Percentiles rank a stretch among this genome's conserved stretches.
Evolutionary conservation across 1,140 invertebrate genomes (phyloP).

Genomic region (Diploscapter pachys): DNA sequence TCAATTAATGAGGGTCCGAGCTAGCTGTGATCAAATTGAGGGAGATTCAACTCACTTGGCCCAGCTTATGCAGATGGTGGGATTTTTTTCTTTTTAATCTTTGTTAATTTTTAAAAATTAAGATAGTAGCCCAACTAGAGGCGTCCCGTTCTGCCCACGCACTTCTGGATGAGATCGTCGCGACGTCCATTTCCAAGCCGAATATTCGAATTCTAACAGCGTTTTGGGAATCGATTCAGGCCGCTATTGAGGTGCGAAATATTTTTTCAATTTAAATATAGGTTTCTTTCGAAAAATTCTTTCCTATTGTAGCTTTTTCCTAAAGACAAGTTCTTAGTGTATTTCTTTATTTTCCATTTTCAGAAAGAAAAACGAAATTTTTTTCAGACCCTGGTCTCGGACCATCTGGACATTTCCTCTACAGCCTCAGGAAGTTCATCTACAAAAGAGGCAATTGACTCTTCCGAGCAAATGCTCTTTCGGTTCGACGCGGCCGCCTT

Average conservation of each 20-base stretch:
- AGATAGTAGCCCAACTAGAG: constrained; percentile 31
- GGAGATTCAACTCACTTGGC: constrained; percentile 27
- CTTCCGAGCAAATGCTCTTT: constrained; percentile 36
- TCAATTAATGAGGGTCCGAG: constrained; percentile 34
- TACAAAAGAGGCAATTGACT: constrained; percentile 14
- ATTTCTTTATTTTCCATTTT: not conserved
- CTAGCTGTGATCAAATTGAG: constrained; percentile 18
- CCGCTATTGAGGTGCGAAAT: constrained; percentile 27
- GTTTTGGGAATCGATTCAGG: constrained; percentile 46
- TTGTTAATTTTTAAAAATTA: not conserved
- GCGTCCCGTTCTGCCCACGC: constrained; percentile 23
- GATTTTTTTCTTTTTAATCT: constrained; percentile 11
- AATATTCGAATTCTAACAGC: constrained; percentile 28
- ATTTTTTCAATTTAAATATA: too few species aligned
- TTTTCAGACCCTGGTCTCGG: constrained; percentile 38
- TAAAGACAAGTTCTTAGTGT: too few species aligned
- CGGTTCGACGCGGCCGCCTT: constrained; percentile 48
- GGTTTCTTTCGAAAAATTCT: too few species aligned
- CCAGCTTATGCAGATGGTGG: constrained; percentile 37
- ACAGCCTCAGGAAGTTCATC: not conserved
- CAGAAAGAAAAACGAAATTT: too few species aligned
- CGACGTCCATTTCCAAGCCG: not conserved
- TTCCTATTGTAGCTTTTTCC: too few species aligned
- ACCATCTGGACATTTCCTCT: constrained; percentile 52
- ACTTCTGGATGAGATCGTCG: constrained; percentile 15